These are phyloP conservation scores for Notolabrus celidotus DNA, from an alignment of 2,797 vertebrate species.

Conservation along the genomic window DNA sequence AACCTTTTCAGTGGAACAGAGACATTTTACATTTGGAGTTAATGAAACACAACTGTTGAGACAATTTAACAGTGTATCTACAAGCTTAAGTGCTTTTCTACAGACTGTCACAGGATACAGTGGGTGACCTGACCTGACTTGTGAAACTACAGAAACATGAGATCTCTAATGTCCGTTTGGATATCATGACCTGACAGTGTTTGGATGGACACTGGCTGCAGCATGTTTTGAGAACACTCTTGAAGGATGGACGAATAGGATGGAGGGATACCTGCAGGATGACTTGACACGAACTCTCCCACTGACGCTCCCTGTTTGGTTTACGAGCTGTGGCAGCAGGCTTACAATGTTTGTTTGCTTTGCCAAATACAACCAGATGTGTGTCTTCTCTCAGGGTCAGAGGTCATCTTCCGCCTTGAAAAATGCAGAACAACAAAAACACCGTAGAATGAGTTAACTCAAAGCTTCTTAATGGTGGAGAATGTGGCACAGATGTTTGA, in stretches of 20 bases:
- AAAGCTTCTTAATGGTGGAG: constrained; percentile 2
- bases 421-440: constrained; percentile 45
- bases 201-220: constrained; percentile 12
- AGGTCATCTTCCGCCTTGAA: constrained; percentile 52
- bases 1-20: constrained; percentile 13
- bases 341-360: constrained; percentile 71
- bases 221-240: constrained; percentile 9
- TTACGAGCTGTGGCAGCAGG: constrained; percentile 58
- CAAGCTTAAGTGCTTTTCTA: constrained; percentile 39
- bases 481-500: constrained; percentile 5
- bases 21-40: constrained; percentile 24
- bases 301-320: constrained; percentile 50
- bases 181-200: constrained; percentile 55
- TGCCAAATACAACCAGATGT: constrained; percentile 79
- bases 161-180: constrained; percentile 35
- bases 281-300: constrained; percentile 27
- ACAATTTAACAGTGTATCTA: background rate
- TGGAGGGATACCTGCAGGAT: constrained; percentile 40
- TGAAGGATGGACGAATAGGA: constrained; percentile 21
- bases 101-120: constrained; percentile 52
- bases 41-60: constrained; percentile 6
- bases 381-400: constrained; percentile 57
- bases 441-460: background rate
- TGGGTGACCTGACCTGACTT: constrained; percentile 51
- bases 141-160: constrained; percentile 54